Evolutionary conservation across 2,797 vertebrate species (phyloP).

Genomic region (Mastacembelus armatus): DNA sequence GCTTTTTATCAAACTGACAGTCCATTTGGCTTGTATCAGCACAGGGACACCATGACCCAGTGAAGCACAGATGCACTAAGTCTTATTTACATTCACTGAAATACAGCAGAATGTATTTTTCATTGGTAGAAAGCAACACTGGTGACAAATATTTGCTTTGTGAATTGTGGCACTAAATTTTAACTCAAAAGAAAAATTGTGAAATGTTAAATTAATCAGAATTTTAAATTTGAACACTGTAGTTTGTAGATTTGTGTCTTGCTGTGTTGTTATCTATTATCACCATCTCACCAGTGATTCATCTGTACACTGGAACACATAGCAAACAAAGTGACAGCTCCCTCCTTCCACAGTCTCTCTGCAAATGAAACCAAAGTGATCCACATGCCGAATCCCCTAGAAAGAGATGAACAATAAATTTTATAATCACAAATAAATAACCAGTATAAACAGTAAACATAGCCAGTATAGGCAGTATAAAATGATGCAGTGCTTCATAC

Average conservation of each 20-base stretch:
- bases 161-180: not conserved
- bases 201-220: constrained; percentile 17
- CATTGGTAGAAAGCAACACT: constrained; percentile 3
- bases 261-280: too few species aligned
- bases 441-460: too few species aligned
- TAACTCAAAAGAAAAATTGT: constrained; percentile 6
- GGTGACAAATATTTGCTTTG: not conserved
- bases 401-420: constrained; percentile 12
- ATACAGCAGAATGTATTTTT: constrained; percentile 12
- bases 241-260: too few species aligned
- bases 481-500: constrained; percentile 70
- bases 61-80: constrained; percentile 17
- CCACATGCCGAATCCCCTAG: constrained; percentile 95
- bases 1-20: constrained; percentile 15
- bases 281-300: constrained; percentile 91
- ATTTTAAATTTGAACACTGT: constrained; percentile 5
- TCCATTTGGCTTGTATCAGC: not conserved
- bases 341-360: constrained; percentile 91
- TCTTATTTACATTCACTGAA: constrained; percentile 4
- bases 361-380: constrained; percentile 99
- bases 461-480: not conserved
- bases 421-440: not conserved
- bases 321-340: constrained; percentile 94
- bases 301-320: constrained; percentile 95
- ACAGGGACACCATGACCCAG: constrained; percentile 14